phyloP scores from a whole-genome alignment of 2,797 vertebrate species.

The Falco concolor region DNA sequence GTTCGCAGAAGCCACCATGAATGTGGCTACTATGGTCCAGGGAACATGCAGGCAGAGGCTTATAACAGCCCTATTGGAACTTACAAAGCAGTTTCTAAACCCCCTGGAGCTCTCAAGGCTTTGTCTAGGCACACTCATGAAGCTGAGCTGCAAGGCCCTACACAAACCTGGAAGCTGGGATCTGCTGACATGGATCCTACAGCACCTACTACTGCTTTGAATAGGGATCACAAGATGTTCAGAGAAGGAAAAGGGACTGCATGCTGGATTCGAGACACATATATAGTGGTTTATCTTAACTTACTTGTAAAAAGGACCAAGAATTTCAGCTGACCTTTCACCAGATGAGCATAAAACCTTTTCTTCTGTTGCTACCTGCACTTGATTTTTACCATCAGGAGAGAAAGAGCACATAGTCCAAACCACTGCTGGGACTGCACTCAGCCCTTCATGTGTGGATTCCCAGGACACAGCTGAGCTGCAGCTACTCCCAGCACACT shows the following conservation, averaged over 20 bases:
- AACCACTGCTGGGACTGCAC: neutral
- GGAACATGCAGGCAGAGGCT: neutral
- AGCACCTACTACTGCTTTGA: neutral
- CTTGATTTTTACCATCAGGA: neutral
- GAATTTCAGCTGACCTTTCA: neutral
- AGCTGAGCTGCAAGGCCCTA: neutral
- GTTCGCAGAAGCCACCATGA: neutral
- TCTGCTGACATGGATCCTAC: neutral
- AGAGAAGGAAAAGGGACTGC: neutral
- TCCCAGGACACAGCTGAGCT: neutral
- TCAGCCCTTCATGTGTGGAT: neutral
- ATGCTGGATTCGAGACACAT: neutral
- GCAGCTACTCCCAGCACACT: neutral
- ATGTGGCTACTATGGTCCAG: neutral
- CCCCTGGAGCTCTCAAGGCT: neutral
- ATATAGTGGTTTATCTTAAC: neutral
- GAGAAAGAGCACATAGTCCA: neutral
- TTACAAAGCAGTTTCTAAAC: neutral
- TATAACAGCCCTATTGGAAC: neutral
- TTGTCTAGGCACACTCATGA: rapidly evolving
- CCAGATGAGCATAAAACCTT: neutral
- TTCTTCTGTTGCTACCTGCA: neutral
- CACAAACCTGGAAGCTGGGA: neutral
- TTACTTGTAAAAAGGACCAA: neutral
- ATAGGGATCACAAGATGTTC: rapidly evolving